Percentiles rank a stretch among this genome's conserved stretches.
Evolutionary conservation across 1,140 invertebrate genomes (phyloP).

Genomic region (Eriocheir sinensis): DNA sequence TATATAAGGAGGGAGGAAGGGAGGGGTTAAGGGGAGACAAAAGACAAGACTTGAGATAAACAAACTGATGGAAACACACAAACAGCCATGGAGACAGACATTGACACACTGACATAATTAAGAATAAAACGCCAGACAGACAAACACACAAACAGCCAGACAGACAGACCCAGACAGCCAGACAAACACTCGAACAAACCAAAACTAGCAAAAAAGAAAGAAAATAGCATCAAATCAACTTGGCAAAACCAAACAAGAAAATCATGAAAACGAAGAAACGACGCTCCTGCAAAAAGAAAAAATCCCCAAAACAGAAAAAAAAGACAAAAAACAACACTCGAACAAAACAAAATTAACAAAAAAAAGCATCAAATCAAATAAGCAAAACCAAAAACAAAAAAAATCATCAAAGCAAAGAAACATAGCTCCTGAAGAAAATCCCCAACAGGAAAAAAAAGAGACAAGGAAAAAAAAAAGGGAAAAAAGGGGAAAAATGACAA

Average conservation of each 20-base stretch:
- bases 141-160: slow-evolving; percentile 7
- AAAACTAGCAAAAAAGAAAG: too few relatives aligned
- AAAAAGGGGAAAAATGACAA: background rate
- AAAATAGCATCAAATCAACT: too few relatives aligned
- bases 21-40: background rate
- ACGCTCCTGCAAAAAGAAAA: background rate
- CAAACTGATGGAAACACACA: background rate
- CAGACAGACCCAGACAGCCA: slow-evolving; percentile 37
- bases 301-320: background rate
- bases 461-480: background rate
- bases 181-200: too few relatives aligned
- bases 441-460: background rate
- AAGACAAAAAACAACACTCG: background rate
- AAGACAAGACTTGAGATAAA: background rate
- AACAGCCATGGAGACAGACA: background rate
- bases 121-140: background rate
- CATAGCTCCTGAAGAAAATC: background rate
- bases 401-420: background rate
- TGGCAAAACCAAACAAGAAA: too few relatives aligned
- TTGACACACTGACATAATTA: background rate
- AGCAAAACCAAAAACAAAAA: background rate
- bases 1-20: background rate
- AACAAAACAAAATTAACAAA: background rate
- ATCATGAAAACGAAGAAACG: too few relatives aligned
- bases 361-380: slow-evolving; percentile 13